phyloP scores from a whole-genome alignment of 1,140 invertebrate genomes.

The Drosophila ficusphila region DNA sequence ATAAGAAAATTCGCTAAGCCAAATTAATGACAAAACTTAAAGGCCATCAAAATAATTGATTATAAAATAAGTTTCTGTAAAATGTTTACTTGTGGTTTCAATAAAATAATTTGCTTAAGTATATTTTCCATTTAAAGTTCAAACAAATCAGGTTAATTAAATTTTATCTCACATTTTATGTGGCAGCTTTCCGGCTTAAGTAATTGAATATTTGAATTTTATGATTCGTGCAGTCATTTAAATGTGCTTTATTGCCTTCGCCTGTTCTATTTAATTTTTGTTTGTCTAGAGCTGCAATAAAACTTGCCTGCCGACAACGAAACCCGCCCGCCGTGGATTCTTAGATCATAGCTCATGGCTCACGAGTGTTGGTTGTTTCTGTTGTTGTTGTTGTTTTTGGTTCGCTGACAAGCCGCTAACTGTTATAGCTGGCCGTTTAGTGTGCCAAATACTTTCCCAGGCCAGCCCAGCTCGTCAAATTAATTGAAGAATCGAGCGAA shows the following conservation, averaged over 20 bases:
- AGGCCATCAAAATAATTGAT: background rate
- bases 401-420: constrained; percentile 50
- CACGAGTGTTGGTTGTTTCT: constrained; percentile 16
- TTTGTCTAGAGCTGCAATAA: constrained; percentile 24
- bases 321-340: constrained; percentile 35
- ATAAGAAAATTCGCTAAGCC: background rate
- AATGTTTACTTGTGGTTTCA: too few species aligned
- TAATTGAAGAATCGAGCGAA: constrained; percentile 67
- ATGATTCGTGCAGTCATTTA: background rate
- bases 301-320: constrained; percentile 2
- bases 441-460: constrained; percentile 81
- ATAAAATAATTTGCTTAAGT: too few species aligned
- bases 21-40: background rate
- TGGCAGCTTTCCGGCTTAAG: background rate
- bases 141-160: background rate
- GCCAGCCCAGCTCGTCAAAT: constrained; percentile 57
- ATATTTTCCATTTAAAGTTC: too few species aligned
- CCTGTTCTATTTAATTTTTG: constrained; percentile 19
- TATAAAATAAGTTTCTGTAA: background rate
- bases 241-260: background rate
- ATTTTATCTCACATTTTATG: constrained; percentile 4
- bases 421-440: constrained; percentile 73
- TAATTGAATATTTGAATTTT: background rate
- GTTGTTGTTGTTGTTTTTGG: too few species aligned
- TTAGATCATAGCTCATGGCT: constrained; percentile 52